phyloP scores from a whole-genome alignment of 1,140 invertebrate species.

The Cydia amplana region DNA sequence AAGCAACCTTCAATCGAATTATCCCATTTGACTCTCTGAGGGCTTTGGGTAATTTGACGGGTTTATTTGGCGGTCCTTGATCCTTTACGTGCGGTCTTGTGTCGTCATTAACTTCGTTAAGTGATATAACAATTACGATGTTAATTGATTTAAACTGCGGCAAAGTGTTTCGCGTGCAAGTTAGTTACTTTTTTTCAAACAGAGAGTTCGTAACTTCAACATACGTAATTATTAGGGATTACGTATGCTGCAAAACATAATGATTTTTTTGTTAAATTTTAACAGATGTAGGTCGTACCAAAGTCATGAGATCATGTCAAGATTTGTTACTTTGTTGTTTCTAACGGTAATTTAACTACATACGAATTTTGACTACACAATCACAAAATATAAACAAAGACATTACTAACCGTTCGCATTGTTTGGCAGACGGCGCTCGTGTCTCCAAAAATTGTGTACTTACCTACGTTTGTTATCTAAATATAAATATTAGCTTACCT shows the following conservation, averaged over 20 bases:
- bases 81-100: conserved; percentile 10
- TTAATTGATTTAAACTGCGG: background rate
- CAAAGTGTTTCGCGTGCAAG: background rate
- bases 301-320: no score
- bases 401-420: background rate
- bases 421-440: background rate
- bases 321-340: no score
- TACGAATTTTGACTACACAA: no score
- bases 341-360: no score
- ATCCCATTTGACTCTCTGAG: conserved; percentile 22
- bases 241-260: no score
- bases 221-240: no score
- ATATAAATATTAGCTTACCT: background rate
- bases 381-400: no score
- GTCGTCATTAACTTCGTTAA: conserved; percentile 20
- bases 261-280: no score
- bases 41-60: conserved; percentile 18
- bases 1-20: conserved; percentile 18
- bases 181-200: background rate
- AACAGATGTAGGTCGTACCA: no score
- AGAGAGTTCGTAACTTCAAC: no score
- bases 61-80: conserved; percentile 9
- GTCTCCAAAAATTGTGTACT: background rate
- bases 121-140: conserved; percentile 11
- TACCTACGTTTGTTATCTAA: background rate